These are phyloP conservation scores for Lethenteron reissneri DNA, from an alignment of 2,113 vertebrate species.

Conservation along the genomic window DNA sequence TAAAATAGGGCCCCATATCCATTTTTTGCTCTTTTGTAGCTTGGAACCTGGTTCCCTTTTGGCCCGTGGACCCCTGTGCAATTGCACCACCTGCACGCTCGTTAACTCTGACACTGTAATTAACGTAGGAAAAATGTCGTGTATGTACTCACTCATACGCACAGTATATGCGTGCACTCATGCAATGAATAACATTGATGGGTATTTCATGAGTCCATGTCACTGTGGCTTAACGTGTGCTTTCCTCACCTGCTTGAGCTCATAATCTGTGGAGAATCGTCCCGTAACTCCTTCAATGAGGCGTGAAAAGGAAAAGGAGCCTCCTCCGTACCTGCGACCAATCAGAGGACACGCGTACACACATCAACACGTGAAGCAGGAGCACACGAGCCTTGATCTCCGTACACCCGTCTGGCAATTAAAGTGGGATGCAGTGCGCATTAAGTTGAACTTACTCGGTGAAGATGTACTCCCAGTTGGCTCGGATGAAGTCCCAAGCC, in stretches of 20 bases:
- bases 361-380: neutral
- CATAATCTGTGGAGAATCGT: slow-evolving; percentile 35
- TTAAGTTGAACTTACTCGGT: neutral
- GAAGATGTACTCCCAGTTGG: neutral
- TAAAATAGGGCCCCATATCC: too few relatives aligned
- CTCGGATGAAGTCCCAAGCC: neutral
- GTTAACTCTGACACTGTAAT: too few relatives aligned
- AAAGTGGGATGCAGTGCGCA: neutral
- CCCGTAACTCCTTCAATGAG: slow-evolving; percentile 29
- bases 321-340: slow-evolving; percentile 38
- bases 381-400: neutral
- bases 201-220: too few relatives aligned
- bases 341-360: slow-evolving; percentile 9
- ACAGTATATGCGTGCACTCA: too few relatives aligned
- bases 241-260: slow-evolving; percentile 44
- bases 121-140: too few relatives aligned
- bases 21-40: too few relatives aligned
- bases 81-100: too few relatives aligned
- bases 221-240: too few relatives aligned
- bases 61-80: too few relatives aligned
- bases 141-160: too few relatives aligned
- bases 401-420: neutral
- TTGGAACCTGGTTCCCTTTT: too few relatives aligned
- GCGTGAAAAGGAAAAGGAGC: slow-evolving; percentile 53
- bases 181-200: too few relatives aligned